Percentiles rank a stretch among this genome's conserved stretches.
Conservation (phyloP, 2,113 vertebrate species). For the Lathamus discolor region DNA sequence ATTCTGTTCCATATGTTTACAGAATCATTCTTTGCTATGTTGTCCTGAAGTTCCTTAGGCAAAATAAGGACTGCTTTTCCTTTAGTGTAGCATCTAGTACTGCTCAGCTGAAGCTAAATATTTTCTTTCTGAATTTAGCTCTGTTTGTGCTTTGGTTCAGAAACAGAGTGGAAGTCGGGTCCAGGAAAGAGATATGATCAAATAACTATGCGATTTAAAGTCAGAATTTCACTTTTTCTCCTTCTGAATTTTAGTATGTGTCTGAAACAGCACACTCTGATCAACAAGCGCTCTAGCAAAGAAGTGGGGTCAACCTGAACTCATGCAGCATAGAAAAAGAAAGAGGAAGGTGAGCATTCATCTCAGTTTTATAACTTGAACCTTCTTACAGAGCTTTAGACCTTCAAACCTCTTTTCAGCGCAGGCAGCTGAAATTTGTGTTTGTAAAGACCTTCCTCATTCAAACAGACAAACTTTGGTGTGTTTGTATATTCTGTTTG, state of each 20-base stretch:
- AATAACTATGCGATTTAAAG: not conserved
- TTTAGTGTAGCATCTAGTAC: not conserved
- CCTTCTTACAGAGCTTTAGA: not conserved
- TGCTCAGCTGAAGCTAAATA: not conserved
- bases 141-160: not conserved
- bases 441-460: not conserved
- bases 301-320: not conserved
- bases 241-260: not conserved
- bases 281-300: not conserved
- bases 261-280: not conserved
- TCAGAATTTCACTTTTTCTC: not conserved
- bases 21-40: not conserved
- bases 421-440: not conserved
- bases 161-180: not conserved
- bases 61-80: not conserved
- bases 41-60: not conserved
- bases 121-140: not conserved
- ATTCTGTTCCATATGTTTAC: not conserved
- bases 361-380: not conserved
- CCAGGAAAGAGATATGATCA: not conserved
- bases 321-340: not conserved
- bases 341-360: not conserved
- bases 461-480: not conserved
- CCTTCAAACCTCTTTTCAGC: not conserved
- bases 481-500: fast-evolving